Evolutionary conservation across 1,140 invertebrate species (phyloP), one percentile per base, ranked within the genome.

Genomic region (Campoletis sonorensis): DNA sequence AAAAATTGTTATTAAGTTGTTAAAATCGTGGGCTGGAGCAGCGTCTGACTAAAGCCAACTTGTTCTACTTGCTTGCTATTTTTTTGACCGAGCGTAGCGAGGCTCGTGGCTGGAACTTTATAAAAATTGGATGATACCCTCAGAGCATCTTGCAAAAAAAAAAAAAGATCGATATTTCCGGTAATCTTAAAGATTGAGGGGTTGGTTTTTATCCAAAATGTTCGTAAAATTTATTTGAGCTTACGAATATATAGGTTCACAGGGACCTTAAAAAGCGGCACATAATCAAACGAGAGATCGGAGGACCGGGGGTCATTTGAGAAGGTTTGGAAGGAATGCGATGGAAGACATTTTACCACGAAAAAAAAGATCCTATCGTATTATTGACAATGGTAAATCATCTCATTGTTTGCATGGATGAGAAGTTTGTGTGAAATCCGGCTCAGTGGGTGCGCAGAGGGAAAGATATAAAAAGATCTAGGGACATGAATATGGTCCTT

Each of bases 401-500:
- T 21, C 51, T 54, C 51, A 54, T 18, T 54, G 16, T 54, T 54
- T 21, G 51, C 18, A 54, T 54, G 51, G 51, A 54, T 54, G 51
- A 54, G 51, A 54, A 15, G 16, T 54, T 54, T 54, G 16, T 0
- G 51, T 54, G 51, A n/a, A 54, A n/a, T 54, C 5, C n/a, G 51
- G 18, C 51, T 54, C 51, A 1, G 1, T 8, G 13, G n/a, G 51
- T 54, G 51, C 7, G 18, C 4, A 16, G 51, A 54, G n/a, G 51
- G 51, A 8, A 54, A n/a, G 51, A 21, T 16, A 54, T 54, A 54
- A 54, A 45, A 45, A 45, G 40, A 54, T 54, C 51, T 5, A 54
- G 51, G 51, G 18, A n/a, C 51, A 54, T 54, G 51, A 54, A 21
- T 54, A 54, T 54, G 51, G n/a, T 54, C 51, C 51, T 54, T 54